Evolutionary conservation across 2,888 invertebrate species (phyloP).

Genomic region (Ecliptopera silaceata): DNA sequence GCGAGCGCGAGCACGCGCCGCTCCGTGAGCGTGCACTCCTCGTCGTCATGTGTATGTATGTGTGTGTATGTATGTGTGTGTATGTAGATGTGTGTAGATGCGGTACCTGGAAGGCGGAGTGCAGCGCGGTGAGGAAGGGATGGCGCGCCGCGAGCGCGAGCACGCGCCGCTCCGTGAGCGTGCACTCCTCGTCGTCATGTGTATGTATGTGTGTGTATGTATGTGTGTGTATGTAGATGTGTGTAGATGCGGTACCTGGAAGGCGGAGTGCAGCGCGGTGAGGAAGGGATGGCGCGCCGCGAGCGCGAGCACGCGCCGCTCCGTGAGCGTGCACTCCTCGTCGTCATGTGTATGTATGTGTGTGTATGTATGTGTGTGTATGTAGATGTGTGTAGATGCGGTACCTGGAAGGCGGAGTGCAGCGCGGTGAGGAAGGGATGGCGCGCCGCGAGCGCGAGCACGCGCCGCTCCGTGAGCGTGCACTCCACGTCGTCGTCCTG

Average conservation of each 20-base stretch:
- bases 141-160: slow-evolving; percentile 98
- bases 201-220: slow-evolving; percentile 64
- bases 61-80: no score
- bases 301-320: slow-evolving; percentile 97
- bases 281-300: slow-evolving; percentile 99
- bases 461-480: slow-evolving; percentile 99
- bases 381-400: neutral
- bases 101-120: slow-evolving; percentile 96
- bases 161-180: slow-evolving; percentile 99
- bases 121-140: slow-evolving; percentile 98
- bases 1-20: neutral
- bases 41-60: no score
- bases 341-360: slow-evolving; percentile 87
- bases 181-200: slow-evolving; percentile 98
- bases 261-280: slow-evolving; percentile 97
- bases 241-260: slow-evolving; percentile 84
- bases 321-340: slow-evolving; percentile 99
- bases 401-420: slow-evolving; percentile 96
- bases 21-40: neutral
- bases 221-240: slow-evolving; percentile 58
- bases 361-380: slow-evolving; percentile 66
- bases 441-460: slow-evolving; percentile 97
- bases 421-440: slow-evolving; percentile 99
- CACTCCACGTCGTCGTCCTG: slow-evolving; percentile 99
- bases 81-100: neutral